These are phyloP conservation scores for Drosophila mimetica DNA, from an alignment of 2,888 invertebrate genomes.

Conservation along the genomic window DNA sequence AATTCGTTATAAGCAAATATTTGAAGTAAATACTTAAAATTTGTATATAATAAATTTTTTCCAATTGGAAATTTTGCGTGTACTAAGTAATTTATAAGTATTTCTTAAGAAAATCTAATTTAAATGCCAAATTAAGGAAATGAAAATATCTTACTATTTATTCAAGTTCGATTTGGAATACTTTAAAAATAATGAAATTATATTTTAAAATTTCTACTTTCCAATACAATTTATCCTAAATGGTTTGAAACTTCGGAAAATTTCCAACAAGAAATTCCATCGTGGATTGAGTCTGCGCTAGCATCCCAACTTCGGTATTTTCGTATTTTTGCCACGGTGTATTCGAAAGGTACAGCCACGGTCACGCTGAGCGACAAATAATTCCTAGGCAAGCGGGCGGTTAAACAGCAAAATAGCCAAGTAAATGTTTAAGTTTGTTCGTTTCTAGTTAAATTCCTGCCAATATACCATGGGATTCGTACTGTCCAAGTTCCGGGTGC, in stretches of 20 bases:
- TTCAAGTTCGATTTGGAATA: no score
- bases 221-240: no score
- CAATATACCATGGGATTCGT: conserved; percentile 87
- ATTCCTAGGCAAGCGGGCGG: conserved; percentile 23
- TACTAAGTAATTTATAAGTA: no score
- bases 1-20: no score
- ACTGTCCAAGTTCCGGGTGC: conserved; percentile 89
- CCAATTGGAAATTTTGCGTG: no score
- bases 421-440: conserved; percentile 34
- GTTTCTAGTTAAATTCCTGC: conserved; percentile 25
- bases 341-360: conserved; percentile 9
- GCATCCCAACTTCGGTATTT: not conserved
- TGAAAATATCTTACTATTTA: no score
- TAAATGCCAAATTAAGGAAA: no score
- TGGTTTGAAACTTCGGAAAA: not conserved
- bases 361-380: conserved; percentile 17
- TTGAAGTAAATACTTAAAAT: no score
- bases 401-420: conserved; percentile 32
- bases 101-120: no score
- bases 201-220: no score
- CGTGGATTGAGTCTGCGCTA: not conserved
- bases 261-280: not conserved
- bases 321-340: not conserved
- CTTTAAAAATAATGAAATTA: no score
- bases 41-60: no score